Conservation (phyloP, 1,140 invertebrate genomes). For the Oedothorax gibbosus region DNA sequence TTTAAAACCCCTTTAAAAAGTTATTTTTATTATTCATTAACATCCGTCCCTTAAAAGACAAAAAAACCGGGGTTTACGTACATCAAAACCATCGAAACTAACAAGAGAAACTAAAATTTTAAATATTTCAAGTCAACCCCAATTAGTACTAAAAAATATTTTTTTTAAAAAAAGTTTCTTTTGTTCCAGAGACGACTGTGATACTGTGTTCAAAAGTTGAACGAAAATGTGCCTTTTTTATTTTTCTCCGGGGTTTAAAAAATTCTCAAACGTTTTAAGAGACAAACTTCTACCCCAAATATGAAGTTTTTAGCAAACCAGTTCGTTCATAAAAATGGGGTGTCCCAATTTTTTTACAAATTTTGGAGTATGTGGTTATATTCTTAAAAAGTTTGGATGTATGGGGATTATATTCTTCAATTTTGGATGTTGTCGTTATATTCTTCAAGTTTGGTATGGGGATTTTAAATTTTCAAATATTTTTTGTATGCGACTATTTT, state of each 20-base stretch:
- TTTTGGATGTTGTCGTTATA: too few species aligned
- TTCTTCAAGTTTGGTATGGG: too few species aligned
- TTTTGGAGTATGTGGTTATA: too few species aligned
- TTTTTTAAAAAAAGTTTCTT: neutral
- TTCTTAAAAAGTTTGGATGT: too few species aligned
- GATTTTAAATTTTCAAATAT: too few species aligned
- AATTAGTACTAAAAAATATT: neutral
- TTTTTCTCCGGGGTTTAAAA: conserved; percentile 96
- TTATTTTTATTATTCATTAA: too few species aligned
- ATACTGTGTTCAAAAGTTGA: conserved; percentile 79
- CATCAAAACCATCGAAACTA: neutral
- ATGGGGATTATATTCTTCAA: too few species aligned
- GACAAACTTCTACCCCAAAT: conserved; percentile 77
- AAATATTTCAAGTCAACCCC: neutral
- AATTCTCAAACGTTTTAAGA: conserved; percentile 79
- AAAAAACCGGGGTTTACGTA: neutral
- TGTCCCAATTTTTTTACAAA: too few species aligned
- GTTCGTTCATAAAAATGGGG: conserved; percentile 75
- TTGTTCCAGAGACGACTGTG: conserved; percentile 77
- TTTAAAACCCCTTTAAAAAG: too few species aligned
- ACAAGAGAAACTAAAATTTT: too few species aligned
- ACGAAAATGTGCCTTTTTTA: conserved; percentile 83
- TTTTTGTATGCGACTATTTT: too few species aligned
- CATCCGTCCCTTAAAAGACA: too few species aligned
- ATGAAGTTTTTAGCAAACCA: conserved; percentile 94